Percentiles rank a stretch among this genome's conserved stretches.
These are phyloP conservation scores for Baryphthengus martii DNA, from an alignment of 2,113 vertebrate genomes.

Conservation along the genomic window DNA sequence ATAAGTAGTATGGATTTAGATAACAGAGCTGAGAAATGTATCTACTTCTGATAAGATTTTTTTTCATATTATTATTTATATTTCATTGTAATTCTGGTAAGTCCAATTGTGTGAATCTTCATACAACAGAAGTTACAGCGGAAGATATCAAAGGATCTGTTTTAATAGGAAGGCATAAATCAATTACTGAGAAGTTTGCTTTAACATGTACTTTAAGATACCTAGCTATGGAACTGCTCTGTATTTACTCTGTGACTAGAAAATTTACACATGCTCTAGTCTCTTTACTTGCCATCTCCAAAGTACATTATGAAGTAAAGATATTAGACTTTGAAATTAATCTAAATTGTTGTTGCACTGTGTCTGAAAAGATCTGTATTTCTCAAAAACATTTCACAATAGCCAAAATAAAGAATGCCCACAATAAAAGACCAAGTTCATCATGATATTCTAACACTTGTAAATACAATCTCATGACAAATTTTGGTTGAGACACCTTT, in stretches of 20 bases:
- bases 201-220: background rate
- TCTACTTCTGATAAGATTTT: background rate
- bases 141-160: background rate
- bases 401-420: slow-evolving; percentile 28
- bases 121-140: background rate
- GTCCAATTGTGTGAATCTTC: background rate
- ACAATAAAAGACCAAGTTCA: background rate
- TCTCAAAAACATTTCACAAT: background rate
- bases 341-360: background rate
- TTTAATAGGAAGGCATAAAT: background rate
- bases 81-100: background rate
- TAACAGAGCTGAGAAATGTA: background rate
- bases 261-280: background rate
- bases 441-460: background rate
- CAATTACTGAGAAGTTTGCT: background rate
- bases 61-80: background rate
- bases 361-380: background rate
- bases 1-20: background rate
- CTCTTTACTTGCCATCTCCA: background rate
- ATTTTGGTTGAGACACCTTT: background rate
- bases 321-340: background rate
- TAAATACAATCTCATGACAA: background rate
- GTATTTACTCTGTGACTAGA: background rate
- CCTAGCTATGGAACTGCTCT: background rate
- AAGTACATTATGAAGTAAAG: background rate